phyloP scores from a whole-genome alignment of 1,140 invertebrate species.

The Calosoma granatense region DNA sequence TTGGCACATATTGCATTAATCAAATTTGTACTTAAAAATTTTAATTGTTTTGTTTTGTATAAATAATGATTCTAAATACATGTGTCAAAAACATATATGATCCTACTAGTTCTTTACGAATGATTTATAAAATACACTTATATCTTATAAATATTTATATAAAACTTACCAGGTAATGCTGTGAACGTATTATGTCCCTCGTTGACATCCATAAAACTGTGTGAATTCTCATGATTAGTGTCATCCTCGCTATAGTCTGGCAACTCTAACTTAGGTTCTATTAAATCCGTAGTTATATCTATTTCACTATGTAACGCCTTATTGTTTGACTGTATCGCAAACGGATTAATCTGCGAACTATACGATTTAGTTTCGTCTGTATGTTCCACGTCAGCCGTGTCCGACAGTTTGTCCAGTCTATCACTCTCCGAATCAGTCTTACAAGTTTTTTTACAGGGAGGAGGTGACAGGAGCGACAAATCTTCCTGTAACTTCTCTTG shows the following conservation, averaged over 20 bases:
- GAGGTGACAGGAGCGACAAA: neutral
- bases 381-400: neutral
- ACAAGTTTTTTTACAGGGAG: neutral
- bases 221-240: conserved; percentile 14
- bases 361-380: neutral
- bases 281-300: conserved; percentile 6
- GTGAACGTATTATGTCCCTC: neutral
- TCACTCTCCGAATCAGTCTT: neutral
- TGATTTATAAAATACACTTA: no score
- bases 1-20: no score
- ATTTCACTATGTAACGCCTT: conserved; percentile 14
- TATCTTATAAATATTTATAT: no score
- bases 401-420: neutral
- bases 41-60: no score
- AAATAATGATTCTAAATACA: no score
- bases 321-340: conserved; percentile 21
- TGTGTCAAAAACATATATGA: no score
- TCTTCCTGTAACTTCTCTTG: neutral
- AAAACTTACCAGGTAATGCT: neutral
- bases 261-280: conserved; percentile 45
- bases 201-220: neutral
- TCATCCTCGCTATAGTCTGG: conserved; percentile 47
- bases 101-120: no score
- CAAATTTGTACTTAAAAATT: no score
- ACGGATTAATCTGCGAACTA: conserved; percentile 20